These are phyloP conservation scores for Scaptomyza polygonia DNA, from an alignment of 2,888 invertebrate genomes.

Conservation along the genomic window DNA sequence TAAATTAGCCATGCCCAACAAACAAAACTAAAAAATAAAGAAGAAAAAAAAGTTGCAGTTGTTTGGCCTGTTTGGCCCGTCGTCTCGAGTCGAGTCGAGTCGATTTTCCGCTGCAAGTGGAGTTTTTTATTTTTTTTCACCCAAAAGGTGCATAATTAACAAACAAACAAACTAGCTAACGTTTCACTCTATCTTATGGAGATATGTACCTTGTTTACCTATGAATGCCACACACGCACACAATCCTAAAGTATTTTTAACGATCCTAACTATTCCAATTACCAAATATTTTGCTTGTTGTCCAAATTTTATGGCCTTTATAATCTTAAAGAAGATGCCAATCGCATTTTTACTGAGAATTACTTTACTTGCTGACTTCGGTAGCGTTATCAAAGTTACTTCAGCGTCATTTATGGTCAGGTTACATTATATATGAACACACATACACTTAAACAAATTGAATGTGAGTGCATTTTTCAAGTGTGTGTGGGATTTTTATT, in stretches of 20 bases:
- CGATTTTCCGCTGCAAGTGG: slow-evolving; percentile 55
- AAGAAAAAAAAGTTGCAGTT: slow-evolving; percentile 51
- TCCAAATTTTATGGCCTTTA: slow-evolving; percentile 32
- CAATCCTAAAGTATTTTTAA: not conserved
- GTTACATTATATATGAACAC: slow-evolving; percentile 55
- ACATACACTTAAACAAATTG: slow-evolving; percentile 60
- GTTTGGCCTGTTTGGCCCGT: slow-evolving; percentile 67
- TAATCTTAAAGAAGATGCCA: slow-evolving; percentile 49
- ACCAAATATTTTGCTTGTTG: slow-evolving; percentile 16
- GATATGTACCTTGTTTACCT: too few species aligned
- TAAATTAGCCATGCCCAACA: slow-evolving; percentile 48
- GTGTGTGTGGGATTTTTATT: slow-evolving; percentile 26
- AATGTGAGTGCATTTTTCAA: slow-evolving; percentile 24
- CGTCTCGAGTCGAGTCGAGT: slow-evolving; percentile 6
- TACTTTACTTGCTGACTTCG: slow-evolving; percentile 26
- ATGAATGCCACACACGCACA: slow-evolving; percentile 56
- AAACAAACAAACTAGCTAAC: slow-evolving; percentile 8
- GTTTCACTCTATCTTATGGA: too few species aligned
- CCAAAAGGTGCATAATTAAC: slow-evolving; percentile 56
- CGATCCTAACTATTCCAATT: slow-evolving; percentile 51
- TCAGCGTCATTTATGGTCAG: slow-evolving; percentile 57
- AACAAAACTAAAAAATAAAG: not conserved
- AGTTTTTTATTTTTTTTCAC: slow-evolving; percentile 16
- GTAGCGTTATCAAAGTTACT: slow-evolving; percentile 69
- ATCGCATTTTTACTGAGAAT: slow-evolving; percentile 67